Evolutionary conservation across 1,140 invertebrate species (phyloP), one percentile per base, ranked within the genome.

Genomic region (Phymorhynchus buccinoides): DNA sequence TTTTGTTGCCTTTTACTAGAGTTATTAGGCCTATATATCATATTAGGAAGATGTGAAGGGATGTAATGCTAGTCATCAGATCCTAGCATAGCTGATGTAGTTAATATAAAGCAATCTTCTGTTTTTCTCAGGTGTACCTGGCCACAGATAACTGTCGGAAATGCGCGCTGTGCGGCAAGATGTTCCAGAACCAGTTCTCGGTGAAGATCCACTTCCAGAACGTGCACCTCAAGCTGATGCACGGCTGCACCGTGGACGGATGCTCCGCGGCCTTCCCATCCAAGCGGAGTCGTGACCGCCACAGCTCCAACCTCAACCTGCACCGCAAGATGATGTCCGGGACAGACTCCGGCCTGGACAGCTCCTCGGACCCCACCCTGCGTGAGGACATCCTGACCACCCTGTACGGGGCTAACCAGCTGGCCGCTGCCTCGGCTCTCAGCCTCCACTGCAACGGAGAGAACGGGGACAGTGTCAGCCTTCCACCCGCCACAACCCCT

Each of bases 191-290:
- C 90, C 96, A 97, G 90, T 99, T 98, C 90, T 96, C 96, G n/a
- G 96, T 98, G 0, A 98, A 98, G 93, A 97, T 97, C 0, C 98
- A 99, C 91, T 99, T 98, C 93, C 97, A 98, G 94, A 98, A 97
- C 93, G 97, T 98, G 0, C 98, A 99, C 94, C 95, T 99, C 68
- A 99, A 99, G 93, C 93, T 99, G 84, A 98, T 98, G 96, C 98
- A 99, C 93, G 97, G 97, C 90, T 99, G 98, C 94, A 97, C 96
- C 86, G 96, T 99, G 3, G 97, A 98, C 86, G 98, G 98, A n/a
- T 99, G 98, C 91, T 97, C 97, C 92, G 97, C 97, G 0, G 96
- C 97, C 0, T 99, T 99, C 91, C 97, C 97, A n/a, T 98, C 97
- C 0, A 99, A 98, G 92, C 94, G 97, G 78, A 98, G 96, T 87